These are phyloP conservation scores for Stenurella melanura DNA, from an alignment of 2,888 invertebrate species.

Conservation along the genomic window DNA sequence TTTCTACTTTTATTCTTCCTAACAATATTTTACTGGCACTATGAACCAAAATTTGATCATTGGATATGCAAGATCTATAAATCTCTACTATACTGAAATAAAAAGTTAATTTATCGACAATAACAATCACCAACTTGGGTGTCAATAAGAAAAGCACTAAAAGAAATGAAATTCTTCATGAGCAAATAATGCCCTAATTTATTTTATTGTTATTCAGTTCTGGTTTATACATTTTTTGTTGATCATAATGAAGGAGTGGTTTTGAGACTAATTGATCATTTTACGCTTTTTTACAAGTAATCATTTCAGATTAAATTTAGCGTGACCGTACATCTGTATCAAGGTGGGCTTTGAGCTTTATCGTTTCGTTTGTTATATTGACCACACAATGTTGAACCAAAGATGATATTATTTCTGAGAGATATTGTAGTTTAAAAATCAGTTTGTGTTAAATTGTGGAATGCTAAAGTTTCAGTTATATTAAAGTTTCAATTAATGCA, in stretches of 20 bases:
- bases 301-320: constrained; percentile 55
- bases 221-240: constrained; percentile 45
- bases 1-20: no score
- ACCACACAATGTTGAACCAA: constrained; percentile 33
- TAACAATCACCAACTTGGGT: constrained; percentile 48
- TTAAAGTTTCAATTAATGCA: no score
- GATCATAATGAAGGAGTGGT: constrained; percentile 48
- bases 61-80: constrained; percentile 14
- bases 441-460: neutral
- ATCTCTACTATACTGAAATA: constrained; percentile 21
- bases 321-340: constrained; percentile 45
- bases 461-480: neutral
- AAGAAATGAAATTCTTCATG: constrained; percentile 45
- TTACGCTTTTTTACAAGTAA: constrained; percentile 55
- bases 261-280: constrained; percentile 55
- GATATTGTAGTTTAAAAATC: neutral
- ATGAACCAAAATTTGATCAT: neutral
- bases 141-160: constrained; percentile 43
- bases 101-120: constrained; percentile 42
- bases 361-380: constrained; percentile 31
- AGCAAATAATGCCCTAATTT: constrained; percentile 50
- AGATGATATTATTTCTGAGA: neutral
- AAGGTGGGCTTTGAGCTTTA: constrained; percentile 35
- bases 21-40: neutral
- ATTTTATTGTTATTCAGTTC: constrained; percentile 49